Percentiles rank a stretch among this genome's conserved stretches.
Conservation (phyloP, 2,888 invertebrate genomes). For the Epirrhoe tristata region DNA sequence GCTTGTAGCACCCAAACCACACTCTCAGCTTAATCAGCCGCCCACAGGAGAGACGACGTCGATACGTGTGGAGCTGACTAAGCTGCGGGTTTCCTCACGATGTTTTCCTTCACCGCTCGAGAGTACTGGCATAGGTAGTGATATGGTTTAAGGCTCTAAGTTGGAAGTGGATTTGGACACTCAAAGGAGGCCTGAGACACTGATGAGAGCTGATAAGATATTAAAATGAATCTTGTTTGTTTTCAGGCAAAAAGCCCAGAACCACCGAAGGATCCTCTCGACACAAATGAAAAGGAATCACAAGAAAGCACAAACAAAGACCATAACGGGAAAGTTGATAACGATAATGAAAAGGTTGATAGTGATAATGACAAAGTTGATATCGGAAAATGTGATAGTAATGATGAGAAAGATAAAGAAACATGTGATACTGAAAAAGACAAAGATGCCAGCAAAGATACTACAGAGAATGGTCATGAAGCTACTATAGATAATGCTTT, state of each 20-base stretch:
- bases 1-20: too few relatives aligned
- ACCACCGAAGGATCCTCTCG: slow-evolving; percentile 6
- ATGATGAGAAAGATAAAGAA: slow-evolving; percentile 1
- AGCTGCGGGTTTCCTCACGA: too few relatives aligned
- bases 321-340: slow-evolving; percentile 15
- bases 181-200: too few relatives aligned
- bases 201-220: too few relatives aligned
- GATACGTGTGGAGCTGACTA: too few relatives aligned
- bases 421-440: not conserved
- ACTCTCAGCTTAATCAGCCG: too few relatives aligned
- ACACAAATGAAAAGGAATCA: slow-evolving; percentile 5
- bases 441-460: slow-evolving; percentile 6
- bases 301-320: slow-evolving; percentile 6
- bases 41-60: too few relatives aligned
- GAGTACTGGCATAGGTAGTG: too few relatives aligned
- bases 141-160: too few relatives aligned
- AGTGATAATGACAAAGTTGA: slow-evolving; percentile 11
- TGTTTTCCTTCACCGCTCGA: too few relatives aligned
- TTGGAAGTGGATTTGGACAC: too few relatives aligned
- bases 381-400: not conserved
- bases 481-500: not conserved
- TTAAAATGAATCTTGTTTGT: not conserved
- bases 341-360: slow-evolving; percentile 10
- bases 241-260: slow-evolving; percentile 20
- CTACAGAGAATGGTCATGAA: not conserved